Percentiles rank a stretch among this genome's conserved stretches.
Conservation (phyloP, 2,888 invertebrate species). For the Thereva nobilitata region DNA sequence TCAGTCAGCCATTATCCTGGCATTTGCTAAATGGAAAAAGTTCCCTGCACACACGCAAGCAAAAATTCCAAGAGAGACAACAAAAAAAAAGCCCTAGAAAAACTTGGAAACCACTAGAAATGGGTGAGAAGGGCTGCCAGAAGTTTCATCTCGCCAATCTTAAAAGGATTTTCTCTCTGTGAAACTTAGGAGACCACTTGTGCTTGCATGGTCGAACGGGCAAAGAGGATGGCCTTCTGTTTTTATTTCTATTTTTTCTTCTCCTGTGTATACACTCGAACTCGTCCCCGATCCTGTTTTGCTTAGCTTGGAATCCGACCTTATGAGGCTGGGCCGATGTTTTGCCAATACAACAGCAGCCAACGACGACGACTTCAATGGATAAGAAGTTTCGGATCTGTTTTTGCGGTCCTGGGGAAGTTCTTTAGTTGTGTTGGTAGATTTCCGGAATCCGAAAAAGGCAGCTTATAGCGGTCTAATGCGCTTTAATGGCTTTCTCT, state of each 20-base stretch:
- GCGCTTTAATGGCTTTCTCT: slow-evolving; percentile 33
- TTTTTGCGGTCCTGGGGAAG: not conserved
- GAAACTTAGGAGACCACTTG: slow-evolving; percentile 12
- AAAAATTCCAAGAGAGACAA: too few relatives aligned
- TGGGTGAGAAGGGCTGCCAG: not conserved
- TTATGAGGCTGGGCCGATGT: slow-evolving; percentile 8
- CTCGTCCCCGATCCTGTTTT: not conserved
- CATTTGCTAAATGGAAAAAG: too few relatives aligned
- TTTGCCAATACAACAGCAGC: slow-evolving; percentile 20
- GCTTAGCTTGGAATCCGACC: slow-evolving; percentile 4
- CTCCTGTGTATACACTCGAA: not conserved
- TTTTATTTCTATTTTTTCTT: too few relatives aligned
- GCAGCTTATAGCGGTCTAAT: slow-evolving; percentile 3
- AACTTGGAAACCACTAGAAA: slow-evolving; percentile 16
- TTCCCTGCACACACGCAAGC: too few relatives aligned
- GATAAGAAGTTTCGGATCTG: not conserved
- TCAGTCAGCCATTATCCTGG: not conserved
- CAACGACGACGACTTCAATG: slow-evolving; percentile 15
- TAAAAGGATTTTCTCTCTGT: slow-evolving; percentile 9
- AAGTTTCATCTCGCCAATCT: not conserved
- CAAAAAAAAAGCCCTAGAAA: not conserved
- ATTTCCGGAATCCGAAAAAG: not conserved
- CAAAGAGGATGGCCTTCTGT: not conserved
- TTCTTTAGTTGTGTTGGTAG: slow-evolving; percentile 12
- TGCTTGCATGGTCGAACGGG: slow-evolving; percentile 20